phyloP scores from a whole-genome alignment of 2,113 vertebrate species.

The Neolamprologus toae region DNA sequence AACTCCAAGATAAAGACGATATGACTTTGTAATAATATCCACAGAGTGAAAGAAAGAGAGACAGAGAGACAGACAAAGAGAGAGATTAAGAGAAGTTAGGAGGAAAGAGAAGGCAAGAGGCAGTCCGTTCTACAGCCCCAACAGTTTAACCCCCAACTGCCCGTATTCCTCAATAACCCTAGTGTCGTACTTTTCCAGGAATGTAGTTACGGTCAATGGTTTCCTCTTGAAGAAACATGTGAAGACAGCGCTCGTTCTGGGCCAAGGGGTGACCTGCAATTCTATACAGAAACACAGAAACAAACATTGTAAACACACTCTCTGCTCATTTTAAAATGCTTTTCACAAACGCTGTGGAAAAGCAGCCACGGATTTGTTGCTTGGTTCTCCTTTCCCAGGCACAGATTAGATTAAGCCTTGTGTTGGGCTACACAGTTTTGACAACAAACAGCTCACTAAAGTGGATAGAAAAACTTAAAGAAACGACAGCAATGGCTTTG shows the following conservation, averaged over 20 bases:
- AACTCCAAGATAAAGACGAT: background rate
- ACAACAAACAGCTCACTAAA: background rate
- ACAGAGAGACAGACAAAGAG: background rate
- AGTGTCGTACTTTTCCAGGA: slow-evolving; percentile 98
- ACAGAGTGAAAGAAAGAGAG: slow-evolving; percentile 20
- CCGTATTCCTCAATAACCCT: slow-evolving; percentile 60
- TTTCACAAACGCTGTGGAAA: background rate
- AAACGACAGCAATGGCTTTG: background rate
- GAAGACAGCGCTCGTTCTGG: slow-evolving; percentile 99
- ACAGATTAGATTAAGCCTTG: background rate
- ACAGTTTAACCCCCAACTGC: slow-evolving; percentile 17
- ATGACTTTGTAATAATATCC: slow-evolving; percentile 30
- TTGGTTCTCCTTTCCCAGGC: background rate
- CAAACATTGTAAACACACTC: background rate
- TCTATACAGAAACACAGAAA: slow-evolving; percentile 63
- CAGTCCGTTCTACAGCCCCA: slow-evolving; percentile 26
- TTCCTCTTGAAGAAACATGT: slow-evolving; percentile 99
- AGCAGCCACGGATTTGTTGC: background rate
- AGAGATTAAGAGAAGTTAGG: slow-evolving; percentile 30
- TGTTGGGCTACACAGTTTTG: background rate
- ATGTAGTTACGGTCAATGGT: slow-evolving; percentile 97
- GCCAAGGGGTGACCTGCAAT: slow-evolving; percentile 97
- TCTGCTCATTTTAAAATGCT: background rate
- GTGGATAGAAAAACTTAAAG: background rate
- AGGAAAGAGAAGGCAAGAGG: slow-evolving; percentile 69